Conservation (phyloP, 2,888 invertebrate genomes). For the Zelleria hepariella region DNA sequence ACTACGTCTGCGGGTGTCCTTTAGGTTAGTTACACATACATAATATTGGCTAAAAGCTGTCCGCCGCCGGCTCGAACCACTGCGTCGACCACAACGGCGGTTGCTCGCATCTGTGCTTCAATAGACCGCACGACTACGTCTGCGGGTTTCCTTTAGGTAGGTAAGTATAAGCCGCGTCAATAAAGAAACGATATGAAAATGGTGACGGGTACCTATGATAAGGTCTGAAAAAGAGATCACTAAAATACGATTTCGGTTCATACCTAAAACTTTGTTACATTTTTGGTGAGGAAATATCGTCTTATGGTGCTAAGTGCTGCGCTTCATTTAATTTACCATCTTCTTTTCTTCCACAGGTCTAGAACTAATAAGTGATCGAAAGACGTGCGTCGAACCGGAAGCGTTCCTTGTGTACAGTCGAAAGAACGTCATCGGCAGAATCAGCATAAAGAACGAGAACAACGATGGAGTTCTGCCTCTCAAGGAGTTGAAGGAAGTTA, state of each 20-base stretch:
- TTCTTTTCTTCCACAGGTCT: no score
- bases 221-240: no score
- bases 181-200: no score
- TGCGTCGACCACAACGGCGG: conserved; percentile 87
- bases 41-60: no score
- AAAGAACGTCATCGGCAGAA: conserved; percentile 86
- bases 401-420: conserved; percentile 90
- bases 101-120: conserved; percentile 93
- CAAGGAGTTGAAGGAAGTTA: conserved; percentile 87
- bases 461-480: conserved; percentile 85
- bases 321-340: no score
- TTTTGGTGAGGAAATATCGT: no score
- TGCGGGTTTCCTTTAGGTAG: no score
- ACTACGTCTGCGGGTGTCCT: conserved; percentile 89
- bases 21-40: conserved; percentile 70
- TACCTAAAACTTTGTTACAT: no score
- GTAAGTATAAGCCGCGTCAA: no score
- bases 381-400: conserved; percentile 87
- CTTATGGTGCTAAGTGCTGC: no score
- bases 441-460: conserved; percentile 87
- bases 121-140: conserved; percentile 78
- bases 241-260: no score
- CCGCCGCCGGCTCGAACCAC: conserved; percentile 76
- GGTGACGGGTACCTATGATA: no score
- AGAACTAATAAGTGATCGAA: conserved; percentile 82